Evolutionary conservation across 53 echinoderm and acorn worm species (phyloP).

Genomic region (Paracentrotus lividus): DNA sequence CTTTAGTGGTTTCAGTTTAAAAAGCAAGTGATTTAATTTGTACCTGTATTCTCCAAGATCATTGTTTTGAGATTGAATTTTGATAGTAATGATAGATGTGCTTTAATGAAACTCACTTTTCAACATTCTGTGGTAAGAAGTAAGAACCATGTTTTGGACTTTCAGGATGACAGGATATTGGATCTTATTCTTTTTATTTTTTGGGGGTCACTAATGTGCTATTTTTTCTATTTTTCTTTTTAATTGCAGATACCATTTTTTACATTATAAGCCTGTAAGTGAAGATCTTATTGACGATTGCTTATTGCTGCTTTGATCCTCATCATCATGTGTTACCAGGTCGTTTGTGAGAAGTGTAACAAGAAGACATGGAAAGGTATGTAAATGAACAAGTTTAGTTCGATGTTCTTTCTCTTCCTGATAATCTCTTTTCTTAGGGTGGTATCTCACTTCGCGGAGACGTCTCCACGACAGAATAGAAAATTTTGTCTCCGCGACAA

Average conservation of each 20-base stretch:
- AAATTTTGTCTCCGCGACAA: too few relatives aligned
- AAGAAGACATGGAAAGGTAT: conserved; percentile 86
- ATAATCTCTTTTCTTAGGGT: neutral
- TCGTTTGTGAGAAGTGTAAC: conserved; percentile 75
- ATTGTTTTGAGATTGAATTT: neutral
- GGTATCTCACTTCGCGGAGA: too few relatives aligned
- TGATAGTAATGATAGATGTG: neutral
- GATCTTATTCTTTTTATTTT: too few relatives aligned
- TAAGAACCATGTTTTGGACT: neutral
- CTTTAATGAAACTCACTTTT: neutral
- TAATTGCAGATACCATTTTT: neutral
- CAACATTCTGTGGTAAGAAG: neutral
- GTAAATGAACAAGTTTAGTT: neutral
- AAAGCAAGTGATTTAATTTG: neutral
- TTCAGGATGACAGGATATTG: too few relatives aligned
- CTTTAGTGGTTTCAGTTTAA: neutral
- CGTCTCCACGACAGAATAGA: too few relatives aligned
- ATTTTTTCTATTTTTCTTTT: neutral
- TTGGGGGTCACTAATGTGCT: neutral
- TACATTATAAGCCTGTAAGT: neutral
- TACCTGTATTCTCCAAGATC: too few relatives aligned
- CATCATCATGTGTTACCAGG: conserved; percentile 77
- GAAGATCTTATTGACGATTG: neutral
- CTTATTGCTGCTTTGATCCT: neutral
- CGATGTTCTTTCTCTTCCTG: neutral